A percentile compares a stretch with the other conserved stretches of the same genome.
Conservation (phyloP, 2,888 invertebrate species). For the Arge pagana region DNA sequence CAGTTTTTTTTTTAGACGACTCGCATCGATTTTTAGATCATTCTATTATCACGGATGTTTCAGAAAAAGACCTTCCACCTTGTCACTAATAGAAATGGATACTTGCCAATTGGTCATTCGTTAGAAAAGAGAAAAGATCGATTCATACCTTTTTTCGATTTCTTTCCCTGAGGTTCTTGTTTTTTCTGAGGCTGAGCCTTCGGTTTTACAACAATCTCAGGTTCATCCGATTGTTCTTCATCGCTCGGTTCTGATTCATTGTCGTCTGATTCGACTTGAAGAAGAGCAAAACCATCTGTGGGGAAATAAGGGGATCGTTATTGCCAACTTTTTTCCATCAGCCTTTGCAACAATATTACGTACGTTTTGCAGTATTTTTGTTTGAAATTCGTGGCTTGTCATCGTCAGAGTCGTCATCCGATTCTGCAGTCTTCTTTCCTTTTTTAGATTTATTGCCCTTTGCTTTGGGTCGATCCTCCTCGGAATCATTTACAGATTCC, state of each 20-base stretch:
- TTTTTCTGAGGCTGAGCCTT: conserved; percentile 55
- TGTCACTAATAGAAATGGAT: no score
- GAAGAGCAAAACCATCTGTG: conserved; percentile 68
- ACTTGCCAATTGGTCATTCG: no score
- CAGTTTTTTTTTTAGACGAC: no score
- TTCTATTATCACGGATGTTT: no score
- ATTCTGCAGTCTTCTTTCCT: conserved; percentile 51
- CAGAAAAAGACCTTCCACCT: no score
- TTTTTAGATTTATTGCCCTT: conserved; percentile 53
- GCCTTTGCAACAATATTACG: conserved; percentile 29
- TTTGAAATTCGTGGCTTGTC: conserved; percentile 26
- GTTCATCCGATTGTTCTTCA: conserved; percentile 43
- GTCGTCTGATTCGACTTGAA: conserved; percentile 65
- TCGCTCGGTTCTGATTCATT: conserved; percentile 55
- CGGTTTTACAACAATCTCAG: conserved; percentile 60
- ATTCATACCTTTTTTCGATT: conserved; percentile 67
- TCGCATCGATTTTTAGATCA: no score
- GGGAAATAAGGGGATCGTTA: no score
- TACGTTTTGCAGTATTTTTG: conserved; percentile 24
- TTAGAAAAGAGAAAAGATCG: background rate
- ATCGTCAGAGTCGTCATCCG: conserved; percentile 52
- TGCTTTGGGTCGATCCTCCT: conserved; percentile 34
- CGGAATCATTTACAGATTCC: conserved; percentile 38
- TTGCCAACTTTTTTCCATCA: no score
- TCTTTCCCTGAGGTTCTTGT: conserved; percentile 62